These are phyloP conservation scores for Drosophila parvula DNA, from an alignment of 1,140 invertebrate species.

Conservation along the genomic window DNA sequence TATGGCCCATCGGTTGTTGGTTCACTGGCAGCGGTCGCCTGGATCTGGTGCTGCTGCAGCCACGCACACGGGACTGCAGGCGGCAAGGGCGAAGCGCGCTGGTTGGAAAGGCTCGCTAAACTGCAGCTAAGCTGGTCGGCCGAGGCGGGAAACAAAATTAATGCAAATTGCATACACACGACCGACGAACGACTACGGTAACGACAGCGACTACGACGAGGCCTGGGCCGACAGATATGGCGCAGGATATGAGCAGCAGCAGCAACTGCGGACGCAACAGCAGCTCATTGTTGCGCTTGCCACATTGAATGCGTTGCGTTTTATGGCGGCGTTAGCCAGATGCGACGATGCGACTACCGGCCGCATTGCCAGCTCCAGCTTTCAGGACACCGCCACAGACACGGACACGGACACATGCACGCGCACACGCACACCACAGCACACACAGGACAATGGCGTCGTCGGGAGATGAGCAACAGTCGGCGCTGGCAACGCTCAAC, in stretches of 20 bases:
- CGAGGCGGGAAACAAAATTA: conserved; percentile 71
- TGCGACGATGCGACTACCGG: conserved; percentile 81
- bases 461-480: conserved; percentile 76
- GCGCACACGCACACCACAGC: conserved; percentile 20
- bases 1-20: conserved; percentile 10
- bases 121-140: conserved; percentile 64
- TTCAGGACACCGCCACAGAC: conserved; percentile 39
- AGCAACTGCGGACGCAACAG: conserved; percentile 41
- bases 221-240: conserved; percentile 13
- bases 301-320: conserved; percentile 82
- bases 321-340: conserved; percentile 79
- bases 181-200: conserved; percentile 48
- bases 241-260: conserved; percentile 40
- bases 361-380: conserved; percentile 70
- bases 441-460: conserved; percentile 39
- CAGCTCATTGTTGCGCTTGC: conserved; percentile 81
- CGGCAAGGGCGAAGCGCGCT: conserved; percentile 39
- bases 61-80: conserved; percentile 3
- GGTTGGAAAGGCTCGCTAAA: conserved; percentile 64
- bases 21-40: conserved; percentile 11
- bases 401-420: conserved; percentile 8
- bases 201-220: conserved; percentile 20
- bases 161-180: conserved; percentile 80
- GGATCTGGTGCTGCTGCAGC: neutral
- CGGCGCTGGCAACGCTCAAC: conserved; percentile 34